Evolutionary conservation across 2,888 invertebrate genomes (phyloP), one percentile per base, ranked within the genome.

Genomic region (Endomychus coccineus): DNA sequence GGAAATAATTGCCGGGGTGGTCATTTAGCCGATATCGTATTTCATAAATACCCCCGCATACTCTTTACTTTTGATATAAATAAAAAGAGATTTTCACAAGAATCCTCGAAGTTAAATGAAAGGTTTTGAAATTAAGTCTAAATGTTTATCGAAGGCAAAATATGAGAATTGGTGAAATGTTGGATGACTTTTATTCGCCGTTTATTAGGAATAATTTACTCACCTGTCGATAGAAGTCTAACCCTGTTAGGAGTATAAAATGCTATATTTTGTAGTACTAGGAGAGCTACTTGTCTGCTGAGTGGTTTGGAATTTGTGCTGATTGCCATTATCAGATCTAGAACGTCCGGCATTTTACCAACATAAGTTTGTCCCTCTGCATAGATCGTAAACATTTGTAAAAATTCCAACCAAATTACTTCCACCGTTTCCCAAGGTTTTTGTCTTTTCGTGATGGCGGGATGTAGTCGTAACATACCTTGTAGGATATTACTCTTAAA

Each of bases 401-500:
- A 47, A 47, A 74, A 74, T 40, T 71, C 64, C 32, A 75, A 54
- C 65, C 73, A 75, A 21, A 71, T 56, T 5, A 65, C 44, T 52
- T 75, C 74, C 3, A 74, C 63, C 9, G 58, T 53, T 28, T 71
- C 70, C 73, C 73, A 74, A 2, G 71, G 69, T 47, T 68, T 69
- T 33, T 66, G 66, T 23, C 66, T 58, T 51, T 70, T 74, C 0
- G 73, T 73, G n/a, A 66, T 55, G 1, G 66, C 55, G 1, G 74
- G 73, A 60, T 74, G 71, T 34, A 74, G 55, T 38, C 70, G 68
- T 1, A 61, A 54, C 16, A 71, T 56, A 36, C 67, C 58, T 43
- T 67, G 66, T 13, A 74, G 58, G 14, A 74, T 54, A 51, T 67
- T 68, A 45, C 68, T 69, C 73, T 74, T 40, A 14, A 58, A 57